Percentiles rank a stretch among this genome's conserved stretches.
Evolutionary conservation across 2,113 vertebrate genomes (phyloP).

Genomic region (Xiphorhynchus elegans): DNA sequence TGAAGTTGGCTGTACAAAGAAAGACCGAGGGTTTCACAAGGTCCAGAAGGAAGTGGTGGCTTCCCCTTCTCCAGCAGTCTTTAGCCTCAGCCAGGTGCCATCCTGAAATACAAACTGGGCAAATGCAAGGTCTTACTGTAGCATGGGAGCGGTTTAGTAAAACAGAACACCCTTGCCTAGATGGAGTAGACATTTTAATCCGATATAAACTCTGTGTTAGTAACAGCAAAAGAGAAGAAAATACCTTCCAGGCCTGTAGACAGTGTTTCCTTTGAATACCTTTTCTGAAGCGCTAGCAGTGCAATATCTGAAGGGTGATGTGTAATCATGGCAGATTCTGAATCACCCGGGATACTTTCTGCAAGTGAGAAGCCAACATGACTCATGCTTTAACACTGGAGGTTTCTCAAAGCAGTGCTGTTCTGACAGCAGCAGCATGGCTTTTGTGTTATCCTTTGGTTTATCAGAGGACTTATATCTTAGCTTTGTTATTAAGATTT

Average conservation of each 20-base stretch:
- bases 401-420: not conserved
- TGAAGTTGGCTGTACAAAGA: not conserved
- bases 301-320: not conserved
- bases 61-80: not conserved
- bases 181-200: not conserved
- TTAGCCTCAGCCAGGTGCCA: not conserved
- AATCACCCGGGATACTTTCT: not conserved
- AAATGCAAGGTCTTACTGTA: not conserved
- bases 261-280: not conserved
- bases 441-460: not conserved
- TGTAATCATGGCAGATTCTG: not conserved
- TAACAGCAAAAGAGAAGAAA: not conserved
- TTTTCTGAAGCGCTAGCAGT: not conserved
- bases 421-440: not conserved
- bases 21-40: not conserved
- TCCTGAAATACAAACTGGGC: not conserved
- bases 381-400: not conserved
- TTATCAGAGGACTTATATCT: constrained; percentile 12
- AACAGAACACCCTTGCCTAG: not conserved
- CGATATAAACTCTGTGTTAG: not conserved
- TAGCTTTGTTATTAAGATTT: constrained; percentile 4
- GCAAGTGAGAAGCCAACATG: not conserved
- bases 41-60: not conserved
- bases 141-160: not conserved
- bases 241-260: not conserved